phyloP scores from a whole-genome alignment of 2,113 vertebrate species.

The Ginglymostoma cirratum region DNA sequence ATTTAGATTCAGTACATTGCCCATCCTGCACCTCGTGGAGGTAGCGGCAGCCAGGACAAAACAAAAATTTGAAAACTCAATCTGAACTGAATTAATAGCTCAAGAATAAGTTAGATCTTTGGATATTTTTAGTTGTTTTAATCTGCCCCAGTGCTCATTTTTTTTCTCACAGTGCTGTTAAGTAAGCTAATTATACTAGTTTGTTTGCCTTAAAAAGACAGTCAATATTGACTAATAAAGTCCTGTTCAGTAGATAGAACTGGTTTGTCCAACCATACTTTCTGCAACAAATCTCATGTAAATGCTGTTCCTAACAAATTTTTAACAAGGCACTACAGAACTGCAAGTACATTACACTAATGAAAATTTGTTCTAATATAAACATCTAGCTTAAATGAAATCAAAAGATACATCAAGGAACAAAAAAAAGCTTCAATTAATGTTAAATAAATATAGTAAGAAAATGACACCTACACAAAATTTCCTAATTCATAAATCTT shows the following conservation, averaged over 20 bases:
- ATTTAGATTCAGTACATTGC: constrained; percentile 35
- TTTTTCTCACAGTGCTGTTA: not conserved
- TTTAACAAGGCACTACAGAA: not conserved
- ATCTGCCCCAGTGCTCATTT: no score
- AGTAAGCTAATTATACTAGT: not conserved
- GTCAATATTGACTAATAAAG: not conserved
- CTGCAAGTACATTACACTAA: not conserved
- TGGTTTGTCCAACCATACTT: not conserved
- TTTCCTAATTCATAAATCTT: not conserved
- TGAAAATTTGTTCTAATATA: not conserved
- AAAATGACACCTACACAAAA: not conserved
- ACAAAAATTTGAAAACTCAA: not conserved
- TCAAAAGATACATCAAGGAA: not conserved
- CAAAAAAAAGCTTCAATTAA: not conserved
- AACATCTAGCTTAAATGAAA: not conserved
- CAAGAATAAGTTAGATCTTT: not conserved
- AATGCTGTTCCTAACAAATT: not conserved
- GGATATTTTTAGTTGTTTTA: not conserved
- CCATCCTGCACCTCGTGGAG: constrained; percentile 33
- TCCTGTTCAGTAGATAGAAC: not conserved
- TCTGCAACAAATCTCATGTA: not conserved
- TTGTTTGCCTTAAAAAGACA: not conserved
- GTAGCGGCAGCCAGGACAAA: constrained; percentile 27
- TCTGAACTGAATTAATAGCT: not conserved
- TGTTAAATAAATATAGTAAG: not conserved